These are phyloP conservation scores for Armadillidium nasatum DNA, from an alignment of 1,140 invertebrate genomes.

Conservation along the genomic window DNA sequence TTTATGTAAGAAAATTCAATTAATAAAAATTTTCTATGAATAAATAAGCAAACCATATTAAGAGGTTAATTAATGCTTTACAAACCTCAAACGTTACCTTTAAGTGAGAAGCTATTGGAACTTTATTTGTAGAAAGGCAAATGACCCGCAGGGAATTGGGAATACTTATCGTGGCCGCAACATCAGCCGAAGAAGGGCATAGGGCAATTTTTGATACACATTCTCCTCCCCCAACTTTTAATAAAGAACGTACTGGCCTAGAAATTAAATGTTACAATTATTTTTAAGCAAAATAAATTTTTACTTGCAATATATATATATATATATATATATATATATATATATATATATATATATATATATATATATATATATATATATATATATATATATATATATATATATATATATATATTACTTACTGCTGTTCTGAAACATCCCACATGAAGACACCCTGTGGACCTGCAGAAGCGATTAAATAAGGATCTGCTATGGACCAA, in stretches of 20 bases:
- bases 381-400: too few species aligned
- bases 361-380: too few species aligned
- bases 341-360: too few species aligned
- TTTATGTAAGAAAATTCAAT: too few species aligned
- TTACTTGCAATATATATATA: too few species aligned
- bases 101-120: background rate
- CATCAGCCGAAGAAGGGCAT: background rate
- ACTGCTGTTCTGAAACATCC: background rate
- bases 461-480: background rate
- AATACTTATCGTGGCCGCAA: background rate
- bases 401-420: background rate
- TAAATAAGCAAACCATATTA: too few species aligned
- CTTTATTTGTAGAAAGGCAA: background rate
- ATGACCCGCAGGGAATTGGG: background rate
- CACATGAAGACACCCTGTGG: background rate
- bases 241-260: background rate
- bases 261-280: too few species aligned
- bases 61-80: too few species aligned
- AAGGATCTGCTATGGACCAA: constrained; percentile 9
- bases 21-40: too few species aligned
- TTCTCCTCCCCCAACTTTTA: background rate
- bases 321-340: too few species aligned
- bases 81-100: too few species aligned
- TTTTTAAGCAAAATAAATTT: too few species aligned
- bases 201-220: background rate